Conservation (phyloP, 1,140 invertebrate species). For the Megalopta genalis region DNA sequence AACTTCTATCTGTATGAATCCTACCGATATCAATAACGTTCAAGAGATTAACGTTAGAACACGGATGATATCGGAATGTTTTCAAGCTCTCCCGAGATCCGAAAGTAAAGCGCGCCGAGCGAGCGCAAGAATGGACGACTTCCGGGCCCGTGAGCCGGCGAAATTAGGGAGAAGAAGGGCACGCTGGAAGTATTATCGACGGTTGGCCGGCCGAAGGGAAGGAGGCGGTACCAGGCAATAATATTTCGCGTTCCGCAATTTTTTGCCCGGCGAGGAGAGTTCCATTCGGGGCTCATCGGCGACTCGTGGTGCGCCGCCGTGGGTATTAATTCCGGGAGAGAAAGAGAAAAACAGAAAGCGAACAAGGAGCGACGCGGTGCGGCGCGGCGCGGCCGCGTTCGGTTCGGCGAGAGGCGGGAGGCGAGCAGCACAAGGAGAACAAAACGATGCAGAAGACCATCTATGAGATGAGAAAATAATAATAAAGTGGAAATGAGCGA, state of each 20-base stretch:
- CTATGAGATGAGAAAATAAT: slow-evolving; percentile 81
- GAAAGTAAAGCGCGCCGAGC: too few species aligned
- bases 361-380: slow-evolving; percentile 37
- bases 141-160: slow-evolving; percentile 12
- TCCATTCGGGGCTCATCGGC: slow-evolving; percentile 58
- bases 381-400: background rate
- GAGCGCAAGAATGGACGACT: slow-evolving; percentile 12
- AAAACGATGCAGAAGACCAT: slow-evolving; percentile 74
- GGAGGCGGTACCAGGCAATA: slow-evolving; percentile 53
- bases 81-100: too few species aligned
- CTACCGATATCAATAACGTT: too few species aligned
- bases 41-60: too few species aligned
- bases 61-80: too few species aligned
- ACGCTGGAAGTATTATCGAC: slow-evolving; percentile 44
- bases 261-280: slow-evolving; percentile 55
- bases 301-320: slow-evolving; percentile 55
- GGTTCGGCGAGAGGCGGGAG: slow-evolving; percentile 42
- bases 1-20: too few species aligned
- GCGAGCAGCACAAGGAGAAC: slow-evolving; percentile 66
- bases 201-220: slow-evolving; percentile 16
- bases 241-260: slow-evolving; percentile 63
- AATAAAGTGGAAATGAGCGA: slow-evolving; percentile 80
- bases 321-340: slow-evolving; percentile 69
- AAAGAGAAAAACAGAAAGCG: slow-evolving; percentile 56
- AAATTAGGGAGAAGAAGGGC: slow-evolving; percentile 19